Base-by-base conservation (phyloP, 2,797 vertebrate genomes). In the Dipus sagitta region DNA sequence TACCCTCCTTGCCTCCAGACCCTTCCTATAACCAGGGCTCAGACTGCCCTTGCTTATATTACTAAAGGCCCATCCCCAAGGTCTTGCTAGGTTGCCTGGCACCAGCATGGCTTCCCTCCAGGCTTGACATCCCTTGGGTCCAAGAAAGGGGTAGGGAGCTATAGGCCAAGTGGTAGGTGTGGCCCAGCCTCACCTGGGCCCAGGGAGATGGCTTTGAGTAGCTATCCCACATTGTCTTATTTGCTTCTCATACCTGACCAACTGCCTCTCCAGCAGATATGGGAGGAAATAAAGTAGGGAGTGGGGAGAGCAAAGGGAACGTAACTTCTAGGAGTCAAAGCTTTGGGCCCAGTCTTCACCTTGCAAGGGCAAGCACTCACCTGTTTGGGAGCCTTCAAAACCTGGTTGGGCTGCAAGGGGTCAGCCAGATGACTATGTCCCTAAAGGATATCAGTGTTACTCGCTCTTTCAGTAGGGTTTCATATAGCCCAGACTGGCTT, bases 61-160 rank as follows among this genome's bases (percentile, higher is more conserved):
- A 68, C 70, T 77, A 71, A 13, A 90, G 76, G 77, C n/a, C n/a
- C 71, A 24, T 14, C 91, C 83, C 80, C 18, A 54, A 79, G 32
- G 90, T 67, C 77, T 62, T 72, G 52, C 83, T 79, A 64, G 65
- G 95, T 96, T 96, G 88, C 90, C 62, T 34, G 78, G 92, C 75
- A 82, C 65, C 47, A 32, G n/a, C n/a, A 8, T 24, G 6, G 72
- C 71, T 65, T 90, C 92, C 65, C 91, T 96, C 81, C 32, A 42
- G 94, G 76, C 68, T 64, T 83, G 68, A 7, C 58, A 26, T 72
- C 72, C 90, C 91, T 18, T 62, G 58, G 84, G 70, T 75, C 18
- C 65, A 30, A n/a, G 77, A 80, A 60, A 82, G 79, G 70, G 24
- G 8, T 42, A 17, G 58, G 68, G 88, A 80, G 52, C 60, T 32